Base-by-base conservation (phyloP, 2,888 invertebrate species). In the Boloria euphrosyne region DNA sequence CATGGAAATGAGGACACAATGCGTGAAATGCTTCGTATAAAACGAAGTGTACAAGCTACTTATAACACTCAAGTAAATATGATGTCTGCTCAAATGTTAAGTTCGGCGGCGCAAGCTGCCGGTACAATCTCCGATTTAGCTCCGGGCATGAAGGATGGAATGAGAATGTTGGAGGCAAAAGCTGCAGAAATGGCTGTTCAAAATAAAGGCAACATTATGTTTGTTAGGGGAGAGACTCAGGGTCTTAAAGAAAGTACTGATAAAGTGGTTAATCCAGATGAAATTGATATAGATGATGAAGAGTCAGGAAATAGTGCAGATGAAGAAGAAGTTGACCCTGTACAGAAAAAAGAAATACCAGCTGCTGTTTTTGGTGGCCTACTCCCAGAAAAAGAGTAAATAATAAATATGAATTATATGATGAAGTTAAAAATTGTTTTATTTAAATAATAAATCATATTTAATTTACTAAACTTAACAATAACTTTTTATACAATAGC, bases 1-100 rank as follows among this genome's bases (percentile, higher is more conserved):
- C 99, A 99, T 88, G 99, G 99, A 16, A 99, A 99, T 89, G 99
- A 99, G 86, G 99, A 99, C 81, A 99, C 99, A 0, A 98, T 99
- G 95, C 94, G 99, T 54, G 99, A 99, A 93, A 99, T 99, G 99
- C 92, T 99, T 76, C 94, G 99, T 78, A 98, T 99, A 72, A 98
- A 99, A 90, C 95, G 99, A 76, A 98, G 98, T 80, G 97, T 99
- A 0, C 98, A 99, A 90, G 99, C 99, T 4, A 97, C 97, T 78
- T 99, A 98, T 85, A 99, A 99, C 85, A 99, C 99, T 0, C 98
- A 99, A 93, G 95, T 95, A n/a, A 99, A 99, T 84, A 99, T 98
- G 96, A 99, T 99, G 98, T 97, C 98, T 14, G 98, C 98, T 0
- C 99, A 99, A 87, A 98, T 99, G 96, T 92, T 98, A 76, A 97